Evolutionary conservation across 2,888 invertebrate species (phyloP).

Genomic region (Onchidella celtica): DNA sequence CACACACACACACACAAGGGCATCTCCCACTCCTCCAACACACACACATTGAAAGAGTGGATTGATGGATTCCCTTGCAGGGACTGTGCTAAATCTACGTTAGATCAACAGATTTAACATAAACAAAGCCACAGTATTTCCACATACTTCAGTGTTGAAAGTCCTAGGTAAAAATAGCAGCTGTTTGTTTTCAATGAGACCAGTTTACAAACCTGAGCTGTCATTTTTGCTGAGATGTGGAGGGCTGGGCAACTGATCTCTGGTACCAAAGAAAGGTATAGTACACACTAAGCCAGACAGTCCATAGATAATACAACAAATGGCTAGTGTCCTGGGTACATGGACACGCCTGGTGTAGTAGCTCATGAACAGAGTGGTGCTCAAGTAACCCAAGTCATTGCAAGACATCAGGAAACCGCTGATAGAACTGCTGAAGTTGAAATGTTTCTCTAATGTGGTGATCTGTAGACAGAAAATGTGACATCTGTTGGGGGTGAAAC

Average conservation of each 20-base stretch:
- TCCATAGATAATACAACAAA: conserved; percentile 62
- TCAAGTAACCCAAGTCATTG: conserved; percentile 73
- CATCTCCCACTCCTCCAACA: too few species aligned
- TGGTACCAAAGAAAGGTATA: conserved; percentile 61
- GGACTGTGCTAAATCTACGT: too few species aligned
- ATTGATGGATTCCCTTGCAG: too few species aligned
- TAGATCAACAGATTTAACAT: too few species aligned
- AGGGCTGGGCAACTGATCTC: conserved; percentile 29
- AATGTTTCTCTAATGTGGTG: conserved; percentile 71
- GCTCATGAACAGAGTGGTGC: conserved; percentile 60
- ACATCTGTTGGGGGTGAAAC: not conserved
- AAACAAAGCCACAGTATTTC: too few species aligned
- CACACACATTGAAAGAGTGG: too few species aligned
- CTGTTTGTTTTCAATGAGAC: too few species aligned
- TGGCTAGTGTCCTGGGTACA: conserved; percentile 62
- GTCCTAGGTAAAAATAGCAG: too few species aligned
- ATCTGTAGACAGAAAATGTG: conserved; percentile 57
- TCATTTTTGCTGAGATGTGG: too few species aligned
- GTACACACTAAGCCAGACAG: conserved; percentile 64
- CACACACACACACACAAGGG: too few species aligned
- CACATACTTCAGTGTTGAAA: too few species aligned
- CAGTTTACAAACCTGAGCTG: too few species aligned
- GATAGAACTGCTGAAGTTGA: conserved; percentile 70
- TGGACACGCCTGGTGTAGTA: conserved; percentile 59
- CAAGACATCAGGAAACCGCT: conserved; percentile 70